These are phyloP conservation scores for Rhinoderma darwinii DNA, from an alignment of 2,113 vertebrate species.

Conservation along the genomic window DNA sequence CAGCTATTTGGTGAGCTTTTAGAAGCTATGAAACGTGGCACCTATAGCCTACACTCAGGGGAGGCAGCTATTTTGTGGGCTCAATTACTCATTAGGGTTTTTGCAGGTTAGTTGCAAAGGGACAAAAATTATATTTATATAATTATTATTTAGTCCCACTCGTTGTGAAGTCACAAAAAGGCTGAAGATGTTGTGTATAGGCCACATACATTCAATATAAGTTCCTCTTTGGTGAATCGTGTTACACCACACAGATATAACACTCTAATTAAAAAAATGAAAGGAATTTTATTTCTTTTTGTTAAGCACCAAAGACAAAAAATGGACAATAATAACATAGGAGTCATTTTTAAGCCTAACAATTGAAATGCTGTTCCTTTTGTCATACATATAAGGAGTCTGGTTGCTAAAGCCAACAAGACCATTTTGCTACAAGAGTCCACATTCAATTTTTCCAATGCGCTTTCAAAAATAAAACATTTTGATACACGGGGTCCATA, in stretches of 20 bases:
- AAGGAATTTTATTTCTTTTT: background rate
- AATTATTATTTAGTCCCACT: background rate
- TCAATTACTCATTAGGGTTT: background rate
- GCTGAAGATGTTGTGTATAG: background rate
- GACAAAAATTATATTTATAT: background rate
- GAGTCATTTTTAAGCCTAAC: background rate
- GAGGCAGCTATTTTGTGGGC: background rate
- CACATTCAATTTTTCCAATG: background rate
- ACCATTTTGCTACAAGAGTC: background rate
- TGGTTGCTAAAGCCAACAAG: background rate
- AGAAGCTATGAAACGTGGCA: background rate
- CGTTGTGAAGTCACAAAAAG: background rate
- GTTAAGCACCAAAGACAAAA: background rate
- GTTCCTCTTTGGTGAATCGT: background rate
- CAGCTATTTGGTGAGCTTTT: background rate
- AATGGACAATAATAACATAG: background rate
- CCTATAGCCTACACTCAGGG: slow-evolving; percentile 1
- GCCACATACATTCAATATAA: too few relatives aligned
- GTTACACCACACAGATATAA: background rate
- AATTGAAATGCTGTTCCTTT: slow-evolving; percentile 13
- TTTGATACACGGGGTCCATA: background rate
- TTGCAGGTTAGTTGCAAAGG: background rate
- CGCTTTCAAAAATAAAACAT: background rate
- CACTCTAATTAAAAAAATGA: background rate
- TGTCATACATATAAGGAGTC: background rate